These are phyloP conservation scores for Xylocampa areola DNA, from an alignment of 2,888 invertebrate genomes.

Conservation along the genomic window DNA sequence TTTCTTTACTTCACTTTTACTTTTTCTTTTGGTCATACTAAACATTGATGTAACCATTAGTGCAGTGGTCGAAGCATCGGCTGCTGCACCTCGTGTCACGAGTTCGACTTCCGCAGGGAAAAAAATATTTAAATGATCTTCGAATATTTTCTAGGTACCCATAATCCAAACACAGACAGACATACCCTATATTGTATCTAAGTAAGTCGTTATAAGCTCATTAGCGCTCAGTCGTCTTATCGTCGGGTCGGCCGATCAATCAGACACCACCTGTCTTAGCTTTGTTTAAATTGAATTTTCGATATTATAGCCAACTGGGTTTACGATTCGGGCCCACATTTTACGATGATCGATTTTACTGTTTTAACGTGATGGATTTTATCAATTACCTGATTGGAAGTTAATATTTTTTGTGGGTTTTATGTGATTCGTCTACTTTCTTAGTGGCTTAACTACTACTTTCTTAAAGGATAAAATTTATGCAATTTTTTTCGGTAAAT, in stretches of 20 bases:
- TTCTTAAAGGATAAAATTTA: no score
- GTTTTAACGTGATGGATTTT: conserved; percentile 36
- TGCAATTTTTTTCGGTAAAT: no score
- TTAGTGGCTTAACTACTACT: no score
- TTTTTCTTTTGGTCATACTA: no score
- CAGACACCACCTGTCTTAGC: conserved; percentile 52
- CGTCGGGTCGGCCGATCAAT: conserved; percentile 48
- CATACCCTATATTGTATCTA: conserved; percentile 14
- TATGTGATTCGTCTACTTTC: neutral
- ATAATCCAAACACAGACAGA: conserved; percentile 7
- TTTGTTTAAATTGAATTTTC: conserved; percentile 69
- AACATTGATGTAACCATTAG: no score
- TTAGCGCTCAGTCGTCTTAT: conserved; percentile 51
- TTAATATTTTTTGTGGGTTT: conserved; percentile 11
- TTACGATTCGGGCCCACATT: conserved; percentile 26
- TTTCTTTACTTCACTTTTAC: no score
- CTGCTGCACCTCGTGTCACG: no score
- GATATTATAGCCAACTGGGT: conserved; percentile 43
- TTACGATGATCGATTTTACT: conserved; percentile 26
- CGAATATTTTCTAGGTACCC: neutral
- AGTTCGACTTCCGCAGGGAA: no score
- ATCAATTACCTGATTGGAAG: conserved; percentile 44
- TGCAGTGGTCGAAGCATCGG: no score
- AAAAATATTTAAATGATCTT: no score
- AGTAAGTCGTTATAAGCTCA: conserved; percentile 52